Percentiles rank a stretch among this genome's conserved stretches.
Evolutionary conservation across 1,140 invertebrate genomes (phyloP).

Genomic region (Solenopsis fugax): DNA sequence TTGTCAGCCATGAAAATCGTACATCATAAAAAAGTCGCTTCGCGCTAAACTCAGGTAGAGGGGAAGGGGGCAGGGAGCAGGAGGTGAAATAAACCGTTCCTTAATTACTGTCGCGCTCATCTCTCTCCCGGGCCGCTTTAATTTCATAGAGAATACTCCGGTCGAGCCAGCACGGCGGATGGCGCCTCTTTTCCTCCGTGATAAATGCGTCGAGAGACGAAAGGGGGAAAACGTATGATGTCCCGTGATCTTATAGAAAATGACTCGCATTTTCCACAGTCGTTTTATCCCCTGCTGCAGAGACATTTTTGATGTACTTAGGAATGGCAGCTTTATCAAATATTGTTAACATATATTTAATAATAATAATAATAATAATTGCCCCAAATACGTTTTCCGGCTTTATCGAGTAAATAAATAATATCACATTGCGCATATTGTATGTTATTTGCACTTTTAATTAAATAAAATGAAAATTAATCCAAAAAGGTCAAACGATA

Average conservation of each 20-base stretch:
- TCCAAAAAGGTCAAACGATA: not conserved
- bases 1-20: constrained; percentile 29
- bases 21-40: constrained; percentile 29
- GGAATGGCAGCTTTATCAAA: not conserved
- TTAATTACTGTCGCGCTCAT: constrained; percentile 54
- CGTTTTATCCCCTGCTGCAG: not conserved
- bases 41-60: not conserved
- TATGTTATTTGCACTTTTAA: not conserved
- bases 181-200: constrained; percentile 34
- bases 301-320: not conserved
- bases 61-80: not conserved
- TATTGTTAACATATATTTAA: not conserved
- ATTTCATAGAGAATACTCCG: constrained; percentile 49
- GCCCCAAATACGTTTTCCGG: not conserved
- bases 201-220: constrained; percentile 23
- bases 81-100: constrained; percentile 38
- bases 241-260: constrained; percentile 16
- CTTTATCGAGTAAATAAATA: not conserved
- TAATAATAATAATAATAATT: not conserved
- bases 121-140: constrained; percentile 40
- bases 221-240: constrained; percentile 6
- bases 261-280: not conserved
- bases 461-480: not conserved
- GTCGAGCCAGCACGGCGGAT: not conserved
- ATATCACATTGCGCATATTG: not conserved